Conservation (phyloP, 2,113 vertebrate genomes). For the Motacilla alba region DNA sequence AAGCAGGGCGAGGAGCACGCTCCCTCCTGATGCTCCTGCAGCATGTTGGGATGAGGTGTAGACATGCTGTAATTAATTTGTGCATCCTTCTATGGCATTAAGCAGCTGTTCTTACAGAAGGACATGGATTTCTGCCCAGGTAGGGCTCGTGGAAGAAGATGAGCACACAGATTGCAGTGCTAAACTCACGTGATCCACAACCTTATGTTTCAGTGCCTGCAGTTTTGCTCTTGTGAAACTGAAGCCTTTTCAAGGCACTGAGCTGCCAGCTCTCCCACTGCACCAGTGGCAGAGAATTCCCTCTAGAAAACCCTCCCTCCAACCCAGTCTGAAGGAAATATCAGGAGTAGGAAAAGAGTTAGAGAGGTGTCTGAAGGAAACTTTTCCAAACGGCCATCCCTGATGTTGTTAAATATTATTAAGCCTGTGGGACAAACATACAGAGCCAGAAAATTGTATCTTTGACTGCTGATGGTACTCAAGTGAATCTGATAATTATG, state of each 20-base stretch:
- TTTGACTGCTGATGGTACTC: not conserved
- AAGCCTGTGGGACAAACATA: not conserved
- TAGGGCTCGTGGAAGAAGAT: not conserved
- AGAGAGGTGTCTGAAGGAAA: not conserved
- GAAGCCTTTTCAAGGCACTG: not conserved
- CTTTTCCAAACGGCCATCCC: not conserved
- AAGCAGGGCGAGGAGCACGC: not conserved
- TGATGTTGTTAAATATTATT: not conserved
- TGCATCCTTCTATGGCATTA: constrained; percentile 36
- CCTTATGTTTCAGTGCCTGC: constrained; percentile 1
- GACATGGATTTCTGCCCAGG: constrained; percentile 59
- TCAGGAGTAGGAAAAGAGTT: not conserved
- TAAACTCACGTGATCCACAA: not conserved
- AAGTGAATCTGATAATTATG: not conserved
- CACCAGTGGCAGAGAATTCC: not conserved
- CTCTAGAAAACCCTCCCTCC: not conserved
- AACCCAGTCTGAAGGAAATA: fast-evolving
- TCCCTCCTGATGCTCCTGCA: not conserved
- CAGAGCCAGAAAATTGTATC: not conserved
- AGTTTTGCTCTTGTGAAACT: not conserved
- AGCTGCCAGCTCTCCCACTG: not conserved
- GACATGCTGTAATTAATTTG: constrained; percentile 33
- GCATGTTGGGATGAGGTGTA: not conserved
- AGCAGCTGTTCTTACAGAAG: constrained; percentile 55
- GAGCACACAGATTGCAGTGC: not conserved